These are phyloP conservation scores for Coluber constrictor DNA, from an alignment of 2,797 vertebrate genomes.

Conservation along the genomic window DNA sequence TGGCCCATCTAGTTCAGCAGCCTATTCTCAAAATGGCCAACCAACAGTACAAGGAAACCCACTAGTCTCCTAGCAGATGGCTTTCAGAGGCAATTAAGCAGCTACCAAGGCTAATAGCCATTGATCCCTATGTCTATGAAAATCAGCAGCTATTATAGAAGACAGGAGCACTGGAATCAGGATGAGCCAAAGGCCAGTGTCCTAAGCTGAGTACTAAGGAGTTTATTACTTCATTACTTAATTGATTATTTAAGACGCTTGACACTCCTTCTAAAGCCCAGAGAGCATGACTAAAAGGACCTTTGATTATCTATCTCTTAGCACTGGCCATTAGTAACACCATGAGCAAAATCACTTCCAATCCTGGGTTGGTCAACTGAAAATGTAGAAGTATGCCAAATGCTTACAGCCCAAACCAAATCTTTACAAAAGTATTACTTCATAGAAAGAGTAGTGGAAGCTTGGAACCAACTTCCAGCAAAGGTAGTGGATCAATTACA, in stretches of 20 bases:
- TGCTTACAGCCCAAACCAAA: neutral
- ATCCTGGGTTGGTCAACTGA: neutral
- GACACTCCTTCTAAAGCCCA: neutral
- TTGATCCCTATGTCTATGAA: neutral
- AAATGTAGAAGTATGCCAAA: neutral
- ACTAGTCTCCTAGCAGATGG: neutral
- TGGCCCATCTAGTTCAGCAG: neutral
- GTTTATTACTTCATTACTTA: neutral
- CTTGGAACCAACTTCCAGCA: neutral
- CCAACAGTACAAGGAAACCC: neutral
- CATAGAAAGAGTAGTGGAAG: neutral
- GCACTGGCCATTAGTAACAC: neutral
- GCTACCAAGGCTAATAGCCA: neutral
- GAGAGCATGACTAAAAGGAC: neutral
- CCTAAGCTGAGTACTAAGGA: neutral
- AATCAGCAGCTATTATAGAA: neutral
- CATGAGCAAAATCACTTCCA: neutral
- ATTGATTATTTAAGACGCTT: neutral
- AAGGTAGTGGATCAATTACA: neutral
- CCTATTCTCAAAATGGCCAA: neutral
- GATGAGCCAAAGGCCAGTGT: neutral
- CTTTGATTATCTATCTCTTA: neutral
- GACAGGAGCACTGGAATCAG: neutral
- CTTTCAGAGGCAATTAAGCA: neutral
- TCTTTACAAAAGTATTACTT: neutral